Percentiles rank a stretch among this genome's conserved stretches.
phyloP scores from a whole-genome alignment of 2,113 vertebrate species.

The Notothenia rossii region DNA sequence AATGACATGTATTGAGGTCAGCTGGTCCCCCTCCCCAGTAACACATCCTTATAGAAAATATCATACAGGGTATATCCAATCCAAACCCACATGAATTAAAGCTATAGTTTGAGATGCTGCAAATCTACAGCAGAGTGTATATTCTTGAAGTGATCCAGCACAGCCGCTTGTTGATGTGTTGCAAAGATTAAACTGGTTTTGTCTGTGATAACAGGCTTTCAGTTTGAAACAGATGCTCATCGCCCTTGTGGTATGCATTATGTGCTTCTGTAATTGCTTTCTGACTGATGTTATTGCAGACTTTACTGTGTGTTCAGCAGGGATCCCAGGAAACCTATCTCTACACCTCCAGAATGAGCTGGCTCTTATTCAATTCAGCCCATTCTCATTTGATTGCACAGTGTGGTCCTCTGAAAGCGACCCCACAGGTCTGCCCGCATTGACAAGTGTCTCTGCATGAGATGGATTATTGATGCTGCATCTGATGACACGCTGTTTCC shows the following conservation, averaged over 20 bases:
- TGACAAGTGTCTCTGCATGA: slow-evolving; percentile 57
- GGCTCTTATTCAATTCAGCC: slow-evolving; percentile 56
- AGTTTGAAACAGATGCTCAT: slow-evolving; percentile 38
- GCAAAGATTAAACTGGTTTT: slow-evolving; percentile 29
- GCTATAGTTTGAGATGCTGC: slow-evolving; percentile 3
- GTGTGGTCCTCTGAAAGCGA: slow-evolving; percentile 43
- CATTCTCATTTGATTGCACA: slow-evolving; percentile 60
- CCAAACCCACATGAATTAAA: not conserved
- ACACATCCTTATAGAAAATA: slow-evolving; percentile 52
- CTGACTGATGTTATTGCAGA: slow-evolving; percentile 46
- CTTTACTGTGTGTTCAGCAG: slow-evolving; percentile 46
- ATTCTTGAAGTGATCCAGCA: slow-evolving; percentile 6
- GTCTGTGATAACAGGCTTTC: slow-evolving; percentile 4
- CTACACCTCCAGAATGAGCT: slow-evolving; percentile 39
- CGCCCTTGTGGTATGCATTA: slow-evolving; percentile 39
- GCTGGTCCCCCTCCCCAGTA: slow-evolving; percentile 57
- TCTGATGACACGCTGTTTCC: slow-evolving; percentile 23
- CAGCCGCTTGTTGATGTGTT: slow-evolving; percentile 14
- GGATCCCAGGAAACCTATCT: slow-evolving; percentile 56
- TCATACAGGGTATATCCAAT: slow-evolving; percentile 39
- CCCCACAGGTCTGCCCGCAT: slow-evolving; percentile 47
- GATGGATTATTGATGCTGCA: slow-evolving; percentile 57
- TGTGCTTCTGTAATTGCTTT: slow-evolving; percentile 49
- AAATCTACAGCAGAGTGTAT: slow-evolving; percentile 1
- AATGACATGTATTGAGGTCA: slow-evolving; percentile 83